A percentile compares a stretch with the other conserved stretches of the same genome.
These are phyloP conservation scores for Oscheius sp. DNA, from an alignment of 2,888 invertebrate species.

Conservation along the genomic window DNA sequence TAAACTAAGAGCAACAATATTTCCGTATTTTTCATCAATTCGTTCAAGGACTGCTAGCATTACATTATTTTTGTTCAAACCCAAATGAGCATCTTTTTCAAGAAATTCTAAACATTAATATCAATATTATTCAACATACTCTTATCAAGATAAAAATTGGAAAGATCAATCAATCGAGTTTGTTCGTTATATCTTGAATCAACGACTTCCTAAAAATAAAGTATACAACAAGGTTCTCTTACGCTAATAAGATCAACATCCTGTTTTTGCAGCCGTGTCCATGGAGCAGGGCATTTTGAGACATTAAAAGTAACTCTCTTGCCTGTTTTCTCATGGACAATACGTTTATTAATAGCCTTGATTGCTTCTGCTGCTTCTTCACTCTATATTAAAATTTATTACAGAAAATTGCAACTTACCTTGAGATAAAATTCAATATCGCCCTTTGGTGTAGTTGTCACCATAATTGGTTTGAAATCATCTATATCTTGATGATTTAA, in stretches of 20 bases:
- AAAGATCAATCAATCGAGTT: slow-evolving; percentile 59
- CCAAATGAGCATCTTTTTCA: slow-evolving; percentile 42
- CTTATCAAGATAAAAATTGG: slow-evolving; percentile 55
- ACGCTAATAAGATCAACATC: slow-evolving; percentile 49
- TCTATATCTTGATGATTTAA: slow-evolving; percentile 48
- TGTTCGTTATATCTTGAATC: slow-evolving; percentile 52
- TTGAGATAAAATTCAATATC: slow-evolving; percentile 51
- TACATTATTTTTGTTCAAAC: slow-evolving; percentile 61
- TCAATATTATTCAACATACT: slow-evolving; percentile 30
- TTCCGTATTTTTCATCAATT: slow-evolving; percentile 57
- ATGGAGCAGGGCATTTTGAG: slow-evolving; percentile 40
- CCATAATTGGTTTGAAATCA: slow-evolving; percentile 45
- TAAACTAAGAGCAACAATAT: slow-evolving; percentile 55
- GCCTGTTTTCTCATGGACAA: slow-evolving; percentile 47
- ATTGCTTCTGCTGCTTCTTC: slow-evolving; percentile 54
- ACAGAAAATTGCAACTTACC: slow-evolving; percentile 17
- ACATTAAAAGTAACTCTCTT: slow-evolving; percentile 44
- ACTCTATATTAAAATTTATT: slow-evolving; percentile 19
- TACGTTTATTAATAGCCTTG: slow-evolving; percentile 49
- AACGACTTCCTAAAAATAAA: slow-evolving; percentile 55
- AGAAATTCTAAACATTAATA: slow-evolving; percentile 37
- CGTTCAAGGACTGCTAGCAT: slow-evolving; percentile 60
- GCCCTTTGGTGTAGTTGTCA: slow-evolving; percentile 34
- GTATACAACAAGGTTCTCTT: not conserved
- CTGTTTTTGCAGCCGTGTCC: slow-evolving; percentile 35